phyloP scores from a whole-genome alignment of 2,113 vertebrate genomes.

The Prietella phreatophila region DNA sequence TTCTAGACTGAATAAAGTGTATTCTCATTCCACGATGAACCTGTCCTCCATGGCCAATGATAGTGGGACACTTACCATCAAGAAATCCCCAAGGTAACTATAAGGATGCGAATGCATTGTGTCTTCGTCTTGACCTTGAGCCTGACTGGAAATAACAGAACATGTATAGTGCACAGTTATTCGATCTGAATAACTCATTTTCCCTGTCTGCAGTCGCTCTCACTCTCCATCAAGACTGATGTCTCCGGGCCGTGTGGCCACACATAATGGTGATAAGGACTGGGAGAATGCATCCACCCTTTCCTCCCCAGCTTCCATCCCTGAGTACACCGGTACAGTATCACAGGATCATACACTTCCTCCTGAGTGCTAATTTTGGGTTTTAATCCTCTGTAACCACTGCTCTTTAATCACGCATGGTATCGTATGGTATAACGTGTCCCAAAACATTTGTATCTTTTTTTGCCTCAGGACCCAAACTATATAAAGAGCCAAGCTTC shows the following conservation, averaged over 20 bases:
- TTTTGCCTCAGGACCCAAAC: slow-evolving; percentile 78
- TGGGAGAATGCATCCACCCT: slow-evolving; percentile 87
- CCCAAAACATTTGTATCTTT: background rate
- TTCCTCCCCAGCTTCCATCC: slow-evolving; percentile 85
- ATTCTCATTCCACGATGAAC: slow-evolving; percentile 88
- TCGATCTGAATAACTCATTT: background rate
- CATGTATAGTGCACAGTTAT: background rate
- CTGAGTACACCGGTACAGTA: slow-evolving; percentile 84
- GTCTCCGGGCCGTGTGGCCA: slow-evolving; percentile 77
- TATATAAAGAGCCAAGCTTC: slow-evolving; percentile 94
- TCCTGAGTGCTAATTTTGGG: background rate
- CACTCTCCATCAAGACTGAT: slow-evolving; percentile 81
- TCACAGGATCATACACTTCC: background rate
- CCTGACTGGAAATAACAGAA: background rate
- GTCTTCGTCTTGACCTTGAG: background rate
- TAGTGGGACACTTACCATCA: slow-evolving; percentile 70
- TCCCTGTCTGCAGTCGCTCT: slow-evolving; percentile 66
- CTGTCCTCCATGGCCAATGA: slow-evolving; percentile 86
- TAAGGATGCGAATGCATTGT: background rate
- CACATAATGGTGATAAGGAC: slow-evolving; percentile 80
- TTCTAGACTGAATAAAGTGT: slow-evolving; percentile 82
- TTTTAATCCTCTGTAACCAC: background rate
- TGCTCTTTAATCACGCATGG: background rate
- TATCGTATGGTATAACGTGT: background rate
- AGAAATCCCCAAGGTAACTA: slow-evolving; percentile 76